These are phyloP conservation scores for Oplegnathus fasciatus DNA, from an alignment of 2,113 vertebrate species.

Conservation along the genomic window DNA sequence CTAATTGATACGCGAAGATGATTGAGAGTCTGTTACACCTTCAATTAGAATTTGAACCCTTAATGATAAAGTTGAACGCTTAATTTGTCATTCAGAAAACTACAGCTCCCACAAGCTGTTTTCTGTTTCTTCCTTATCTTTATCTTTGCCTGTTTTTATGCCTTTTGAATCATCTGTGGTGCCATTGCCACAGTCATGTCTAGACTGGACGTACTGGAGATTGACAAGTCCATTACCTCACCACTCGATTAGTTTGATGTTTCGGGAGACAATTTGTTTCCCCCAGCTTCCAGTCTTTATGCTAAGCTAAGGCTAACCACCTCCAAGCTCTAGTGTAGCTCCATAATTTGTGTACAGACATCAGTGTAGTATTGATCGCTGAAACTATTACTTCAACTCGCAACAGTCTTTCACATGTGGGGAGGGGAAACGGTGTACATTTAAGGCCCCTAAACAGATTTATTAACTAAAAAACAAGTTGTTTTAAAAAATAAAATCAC, in stretches of 20 bases:
- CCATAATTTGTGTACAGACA: not conserved
- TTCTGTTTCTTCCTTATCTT: not conserved
- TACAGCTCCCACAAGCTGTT: not conserved
- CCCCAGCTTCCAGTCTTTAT: not conserved
- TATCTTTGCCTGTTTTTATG: not conserved
- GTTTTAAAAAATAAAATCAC: not conserved
- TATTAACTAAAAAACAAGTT: not conserved
- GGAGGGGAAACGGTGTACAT: not conserved
- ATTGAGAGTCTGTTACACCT: slow-evolving; percentile 18
- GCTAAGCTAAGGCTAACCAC: not conserved
- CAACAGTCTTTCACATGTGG: not conserved
- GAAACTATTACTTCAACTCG: not conserved
- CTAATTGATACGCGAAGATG: not conserved
- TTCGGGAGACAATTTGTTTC: not conserved
- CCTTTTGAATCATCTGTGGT: not conserved
- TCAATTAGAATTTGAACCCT: not conserved
- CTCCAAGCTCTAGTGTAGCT: not conserved
- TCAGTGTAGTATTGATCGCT: not conserved
- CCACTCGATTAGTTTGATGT: not conserved
- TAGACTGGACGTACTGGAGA: not conserved
- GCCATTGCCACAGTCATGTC: not conserved
- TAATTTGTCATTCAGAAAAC: not conserved
- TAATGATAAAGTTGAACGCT: not conserved
- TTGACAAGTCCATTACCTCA: slow-evolving; percentile 8
- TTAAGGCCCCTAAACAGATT: not conserved